Conservation (phyloP, 2,888 invertebrate genomes). For the Mycalesis mineus region DNA sequence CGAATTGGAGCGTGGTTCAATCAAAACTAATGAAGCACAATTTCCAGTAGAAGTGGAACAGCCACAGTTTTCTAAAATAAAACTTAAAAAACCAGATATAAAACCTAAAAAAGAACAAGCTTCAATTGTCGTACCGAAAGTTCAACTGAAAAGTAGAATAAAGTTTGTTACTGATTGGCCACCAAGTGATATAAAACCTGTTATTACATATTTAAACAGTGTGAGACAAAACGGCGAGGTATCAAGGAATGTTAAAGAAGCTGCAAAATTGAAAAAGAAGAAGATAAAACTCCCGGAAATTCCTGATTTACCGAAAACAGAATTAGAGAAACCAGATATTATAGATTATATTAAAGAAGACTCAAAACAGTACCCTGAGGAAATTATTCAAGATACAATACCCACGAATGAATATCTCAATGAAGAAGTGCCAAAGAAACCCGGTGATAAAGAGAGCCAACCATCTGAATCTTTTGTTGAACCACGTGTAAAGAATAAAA, state of each 20-base stretch:
- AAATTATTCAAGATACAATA: slow-evolving; percentile 9
- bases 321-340: slow-evolving; percentile 72
- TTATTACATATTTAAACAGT: slow-evolving; percentile 74
- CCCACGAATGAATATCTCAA: not conserved
- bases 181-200: slow-evolving; percentile 73
- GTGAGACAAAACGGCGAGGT: slow-evolving; percentile 80
- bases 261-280: slow-evolving; percentile 79
- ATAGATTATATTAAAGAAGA: slow-evolving; percentile 44
- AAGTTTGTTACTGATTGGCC: slow-evolving; percentile 80
- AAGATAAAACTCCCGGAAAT: slow-evolving; percentile 73
- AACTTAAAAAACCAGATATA: slow-evolving; percentile 79
- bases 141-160: slow-evolving; percentile 85
- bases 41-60: slow-evolving; percentile 76
- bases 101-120: slow-evolving; percentile 67
- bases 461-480: not conserved
- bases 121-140: slow-evolving; percentile 77
- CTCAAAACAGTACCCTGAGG: slow-evolving; percentile 32
- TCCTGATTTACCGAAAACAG: slow-evolving; percentile 65
- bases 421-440: not conserved
- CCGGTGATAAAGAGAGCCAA: not conserved
- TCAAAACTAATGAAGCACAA: slow-evolving; percentile 79
- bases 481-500: slow-evolving; percentile 32
- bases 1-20: slow-evolving; percentile 79
- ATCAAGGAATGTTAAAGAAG: slow-evolving; percentile 84
- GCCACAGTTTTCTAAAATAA: slow-evolving; percentile 82